Evolutionary conservation across 2,113 vertebrate genomes (phyloP).

Genomic region (Dermatemys mawii): DNA sequence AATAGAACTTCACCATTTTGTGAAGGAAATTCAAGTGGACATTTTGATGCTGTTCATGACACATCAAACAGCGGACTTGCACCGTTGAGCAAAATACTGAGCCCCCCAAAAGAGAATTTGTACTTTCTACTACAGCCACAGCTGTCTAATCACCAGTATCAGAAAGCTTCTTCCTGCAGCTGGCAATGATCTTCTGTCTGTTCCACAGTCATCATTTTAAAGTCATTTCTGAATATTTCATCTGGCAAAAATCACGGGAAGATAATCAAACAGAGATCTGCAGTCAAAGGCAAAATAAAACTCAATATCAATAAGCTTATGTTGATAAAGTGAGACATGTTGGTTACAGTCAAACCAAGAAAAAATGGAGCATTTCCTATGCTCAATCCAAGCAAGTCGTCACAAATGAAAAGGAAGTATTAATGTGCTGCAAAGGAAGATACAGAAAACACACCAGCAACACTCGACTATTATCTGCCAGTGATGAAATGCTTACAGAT

Average conservation of each 20-base stretch:
- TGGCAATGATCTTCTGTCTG: neutral
- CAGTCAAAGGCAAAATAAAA: neutral
- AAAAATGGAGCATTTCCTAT: neutral
- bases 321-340: neutral
- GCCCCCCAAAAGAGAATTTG: neutral
- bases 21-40: neutral
- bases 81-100: neutral
- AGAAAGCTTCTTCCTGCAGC: neutral
- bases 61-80: neutral
- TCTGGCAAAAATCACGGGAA: neutral
- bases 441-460: neutral
- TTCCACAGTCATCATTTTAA: neutral
- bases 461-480: neutral
- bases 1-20: neutral
- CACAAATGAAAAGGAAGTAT: neutral
- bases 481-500: neutral
- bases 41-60: neutral
- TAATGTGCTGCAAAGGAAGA: neutral
- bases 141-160: neutral
- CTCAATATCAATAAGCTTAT: accelerated
- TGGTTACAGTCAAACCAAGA: neutral
- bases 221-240: neutral
- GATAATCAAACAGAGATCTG: neutral
- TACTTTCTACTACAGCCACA: neutral
- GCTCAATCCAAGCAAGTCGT: neutral